Base-by-base conservation (phyloP, 2,113 vertebrate genomes). In the Prinia subflava region DNA sequence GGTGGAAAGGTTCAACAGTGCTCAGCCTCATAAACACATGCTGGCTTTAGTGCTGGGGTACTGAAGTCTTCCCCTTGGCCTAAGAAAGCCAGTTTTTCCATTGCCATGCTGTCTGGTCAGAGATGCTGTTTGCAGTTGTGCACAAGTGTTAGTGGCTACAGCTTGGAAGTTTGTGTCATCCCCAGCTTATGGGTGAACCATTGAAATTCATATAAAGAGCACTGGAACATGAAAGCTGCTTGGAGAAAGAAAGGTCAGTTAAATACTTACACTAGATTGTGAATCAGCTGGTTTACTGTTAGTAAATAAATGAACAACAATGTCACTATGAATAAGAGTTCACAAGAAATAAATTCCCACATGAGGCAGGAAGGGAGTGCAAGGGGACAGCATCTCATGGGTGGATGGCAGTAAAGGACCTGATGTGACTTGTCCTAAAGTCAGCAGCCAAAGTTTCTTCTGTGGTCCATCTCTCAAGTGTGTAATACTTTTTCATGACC, bases 241-340 rank as follows among this genome's bases (percentile, higher is more conserved):
- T 83, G 68, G 63, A 86, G 83, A 77, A 90, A 60, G 46, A 83
- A 77, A 70, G 30, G 35, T 59, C 71, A 39, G 39, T 89, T 60
- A 94, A 92, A 89, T 92, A 94, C 89, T 92, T 87, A 87, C 37
- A 49, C 17, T 68, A 46, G 65, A 52, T 73, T 71, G 53, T 87
- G 69, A 69, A 89, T 83, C 87, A 89, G n/a, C 52, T 94, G 64
- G 22, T 89, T 94, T 79, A 64, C 62, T 82, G 55, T 59, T 92
- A 75, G 74, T 35, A 78, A 95, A 85, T 69, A 92, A 94, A 73
- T 86, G 55, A 92, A 75, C 67, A 70, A 6, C n/a, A 79, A 15
- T 62, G 39, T 81, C 42, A 50, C 52, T 92, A 3, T 42, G 60
- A 89, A 25, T 67, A 70, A 78, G 44, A 47, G 23, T 31, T 81